Conservation (phyloP, 2,113 vertebrate species). For the Nannospalax galili region DNA sequence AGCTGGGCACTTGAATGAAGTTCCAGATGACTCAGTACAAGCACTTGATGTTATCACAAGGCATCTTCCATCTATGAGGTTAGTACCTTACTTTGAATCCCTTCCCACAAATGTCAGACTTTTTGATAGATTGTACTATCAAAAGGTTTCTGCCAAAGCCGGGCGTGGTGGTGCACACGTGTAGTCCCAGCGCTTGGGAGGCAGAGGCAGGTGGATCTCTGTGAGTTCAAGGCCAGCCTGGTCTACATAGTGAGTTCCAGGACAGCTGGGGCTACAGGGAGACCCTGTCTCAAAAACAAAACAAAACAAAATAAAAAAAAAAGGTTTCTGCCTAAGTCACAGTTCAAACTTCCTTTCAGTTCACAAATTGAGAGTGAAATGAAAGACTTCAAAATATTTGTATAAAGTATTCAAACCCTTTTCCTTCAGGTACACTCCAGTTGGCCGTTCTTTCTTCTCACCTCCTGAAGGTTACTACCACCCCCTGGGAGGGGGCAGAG, state of each 20-base stretch:
- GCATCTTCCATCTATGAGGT: slow-evolving; percentile 99
- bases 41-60: slow-evolving; percentile 98
- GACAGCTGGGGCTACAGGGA: too few species aligned
- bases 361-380: slow-evolving; percentile 57
- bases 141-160: neutral
- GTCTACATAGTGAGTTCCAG: too few species aligned
- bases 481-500: slow-evolving; percentile 97
- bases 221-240: too few species aligned
- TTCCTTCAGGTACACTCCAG: slow-evolving; percentile 94
- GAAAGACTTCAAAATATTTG: slow-evolving; percentile 61
- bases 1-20: slow-evolving; percentile 96
- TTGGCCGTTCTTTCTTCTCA: slow-evolving; percentile 98
- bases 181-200: too few species aligned
- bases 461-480: slow-evolving; percentile 99
- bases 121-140: neutral
- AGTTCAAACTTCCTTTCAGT: slow-evolving; percentile 21
- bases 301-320: too few species aligned
- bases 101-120: neutral
- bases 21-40: slow-evolving; percentile 98
- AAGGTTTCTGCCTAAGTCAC: neutral
- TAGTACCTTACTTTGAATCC: slow-evolving; percentile 57
- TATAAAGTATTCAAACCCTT: slow-evolving; percentile 48
- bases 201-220: too few species aligned
- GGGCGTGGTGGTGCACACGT: too few species aligned
- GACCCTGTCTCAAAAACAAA: too few species aligned